phyloP scores from a whole-genome alignment of 2,797 vertebrate species.

The Sebastes nivosus region DNA sequence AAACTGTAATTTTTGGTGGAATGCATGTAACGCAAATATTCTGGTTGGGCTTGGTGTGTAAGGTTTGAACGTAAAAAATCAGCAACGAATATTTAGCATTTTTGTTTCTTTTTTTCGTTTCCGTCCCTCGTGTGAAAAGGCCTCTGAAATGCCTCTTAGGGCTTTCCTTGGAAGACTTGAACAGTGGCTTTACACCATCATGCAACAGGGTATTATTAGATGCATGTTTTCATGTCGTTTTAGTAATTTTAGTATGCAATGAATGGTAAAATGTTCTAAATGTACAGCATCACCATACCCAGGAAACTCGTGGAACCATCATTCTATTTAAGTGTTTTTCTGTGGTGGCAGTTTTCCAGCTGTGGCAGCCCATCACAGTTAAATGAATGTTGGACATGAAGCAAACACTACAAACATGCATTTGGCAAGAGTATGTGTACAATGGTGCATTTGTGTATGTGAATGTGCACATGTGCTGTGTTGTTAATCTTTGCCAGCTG shows the following conservation, averaged over 20 bases:
- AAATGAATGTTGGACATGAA: conserved; percentile 50
- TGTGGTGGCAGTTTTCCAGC: conserved; percentile 31
- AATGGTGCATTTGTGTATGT: conserved; percentile 72
- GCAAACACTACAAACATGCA: conserved; percentile 43
- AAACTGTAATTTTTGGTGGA: no score
- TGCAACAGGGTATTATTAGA: not conserved
- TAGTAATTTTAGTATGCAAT: not conserved
- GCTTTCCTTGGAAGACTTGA: not conserved
- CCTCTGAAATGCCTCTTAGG: no score
- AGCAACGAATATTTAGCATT: no score
- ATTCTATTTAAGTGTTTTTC: conserved; percentile 22
- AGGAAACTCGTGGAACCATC: not conserved
- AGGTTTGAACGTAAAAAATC: no score
- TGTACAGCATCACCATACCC: not conserved
- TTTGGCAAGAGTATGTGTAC: conserved; percentile 34
- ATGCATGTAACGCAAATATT: no score
- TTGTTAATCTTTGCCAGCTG: conserved; percentile 83
- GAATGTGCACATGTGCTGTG: conserved; percentile 65
- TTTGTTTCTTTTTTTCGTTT: no score
- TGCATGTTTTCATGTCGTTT: not conserved
- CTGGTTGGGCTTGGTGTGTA: no score
- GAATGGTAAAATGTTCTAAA: not conserved
- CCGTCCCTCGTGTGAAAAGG: no score
- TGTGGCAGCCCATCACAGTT: conserved; percentile 40
- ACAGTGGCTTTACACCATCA: not conserved